A percentile compares a stretch with the other conserved stretches of the same genome.
Conservation (phyloP, 1,140 invertebrate species). For the Notospermus geniculatus region DNA sequence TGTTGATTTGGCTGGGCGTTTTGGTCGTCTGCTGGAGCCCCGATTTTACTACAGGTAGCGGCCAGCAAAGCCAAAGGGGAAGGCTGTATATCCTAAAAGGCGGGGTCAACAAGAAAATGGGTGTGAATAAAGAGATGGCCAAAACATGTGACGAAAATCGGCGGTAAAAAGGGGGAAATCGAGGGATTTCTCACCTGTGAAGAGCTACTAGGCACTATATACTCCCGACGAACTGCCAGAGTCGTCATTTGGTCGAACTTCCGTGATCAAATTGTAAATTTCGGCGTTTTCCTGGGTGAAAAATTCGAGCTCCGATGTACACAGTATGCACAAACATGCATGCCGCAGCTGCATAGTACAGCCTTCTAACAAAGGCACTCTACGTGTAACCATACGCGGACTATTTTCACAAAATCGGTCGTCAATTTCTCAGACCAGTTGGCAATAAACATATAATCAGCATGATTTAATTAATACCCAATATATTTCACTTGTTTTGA, state of each 20-base stretch:
- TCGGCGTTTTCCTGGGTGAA: too few species aligned
- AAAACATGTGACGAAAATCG: not conserved
- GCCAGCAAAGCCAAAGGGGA: slow-evolving; percentile 72
- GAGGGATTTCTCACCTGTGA: slow-evolving; percentile 33
- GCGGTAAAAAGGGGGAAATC: slow-evolving; percentile 7
- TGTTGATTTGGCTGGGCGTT: slow-evolving; percentile 20
- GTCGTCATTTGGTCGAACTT: slow-evolving; percentile 8
- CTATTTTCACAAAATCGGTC: too few species aligned
- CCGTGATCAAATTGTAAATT: too few species aligned
- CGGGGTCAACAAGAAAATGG: slow-evolving; percentile 41
- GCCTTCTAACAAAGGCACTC: too few species aligned
- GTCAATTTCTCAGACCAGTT: too few species aligned
- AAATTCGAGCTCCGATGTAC: too few species aligned
- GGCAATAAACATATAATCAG: too few species aligned
- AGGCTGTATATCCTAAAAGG: slow-evolving; percentile 58
- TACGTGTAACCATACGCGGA: too few species aligned
- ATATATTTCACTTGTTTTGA: too few species aligned
- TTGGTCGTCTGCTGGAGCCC: slow-evolving; percentile 50
- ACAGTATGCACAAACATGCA: too few species aligned
- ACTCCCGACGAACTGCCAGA: slow-evolving; percentile 26
- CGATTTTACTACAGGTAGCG: slow-evolving; percentile 74
- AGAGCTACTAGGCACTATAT: slow-evolving; percentile 34
- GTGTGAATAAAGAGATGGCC: slow-evolving; percentile 27
- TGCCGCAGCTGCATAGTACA: too few species aligned
- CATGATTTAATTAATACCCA: too few species aligned